A percentile compares a stretch with the other conserved stretches of the same genome.
Conservation (phyloP, 2,113 vertebrate genomes). For the Microcebus lehilahytsara region DNA sequence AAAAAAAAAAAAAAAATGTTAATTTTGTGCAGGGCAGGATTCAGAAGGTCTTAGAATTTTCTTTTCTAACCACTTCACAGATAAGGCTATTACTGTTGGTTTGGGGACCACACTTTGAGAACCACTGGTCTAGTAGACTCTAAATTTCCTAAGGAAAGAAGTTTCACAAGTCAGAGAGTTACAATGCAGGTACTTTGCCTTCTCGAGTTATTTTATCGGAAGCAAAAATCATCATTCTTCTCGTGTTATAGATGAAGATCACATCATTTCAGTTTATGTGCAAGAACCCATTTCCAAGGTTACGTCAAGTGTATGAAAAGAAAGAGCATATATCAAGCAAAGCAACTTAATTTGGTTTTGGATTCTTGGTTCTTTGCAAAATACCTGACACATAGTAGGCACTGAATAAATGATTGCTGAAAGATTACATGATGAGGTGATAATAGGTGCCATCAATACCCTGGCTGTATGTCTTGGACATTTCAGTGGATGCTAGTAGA, state of each 20-base stretch:
- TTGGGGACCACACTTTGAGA: background rate
- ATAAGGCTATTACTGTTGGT: background rate
- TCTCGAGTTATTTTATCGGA: slow-evolving; percentile 41
- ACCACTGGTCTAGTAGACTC: background rate
- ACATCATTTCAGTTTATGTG: background rate
- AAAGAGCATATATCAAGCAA: background rate
- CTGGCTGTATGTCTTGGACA: background rate
- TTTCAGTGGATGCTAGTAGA: background rate
- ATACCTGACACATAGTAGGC: background rate
- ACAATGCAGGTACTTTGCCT: background rate
- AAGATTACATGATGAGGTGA: background rate
- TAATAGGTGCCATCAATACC: background rate
- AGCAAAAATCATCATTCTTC: background rate
- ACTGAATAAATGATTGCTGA: background rate
- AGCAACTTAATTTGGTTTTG: background rate
- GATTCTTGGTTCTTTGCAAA: background rate
- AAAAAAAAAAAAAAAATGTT: background rate
- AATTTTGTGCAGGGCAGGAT: background rate
- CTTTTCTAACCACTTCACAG: background rate
- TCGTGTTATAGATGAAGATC: background rate
- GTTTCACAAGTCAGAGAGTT: slow-evolving; percentile 7
- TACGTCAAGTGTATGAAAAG: background rate
- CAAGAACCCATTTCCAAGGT: background rate
- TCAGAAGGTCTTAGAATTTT: background rate
- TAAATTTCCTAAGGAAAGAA: background rate